Base-by-base conservation (phyloP, 2,888 invertebrate species). In the Aporophyla lueneburgensis region DNA sequence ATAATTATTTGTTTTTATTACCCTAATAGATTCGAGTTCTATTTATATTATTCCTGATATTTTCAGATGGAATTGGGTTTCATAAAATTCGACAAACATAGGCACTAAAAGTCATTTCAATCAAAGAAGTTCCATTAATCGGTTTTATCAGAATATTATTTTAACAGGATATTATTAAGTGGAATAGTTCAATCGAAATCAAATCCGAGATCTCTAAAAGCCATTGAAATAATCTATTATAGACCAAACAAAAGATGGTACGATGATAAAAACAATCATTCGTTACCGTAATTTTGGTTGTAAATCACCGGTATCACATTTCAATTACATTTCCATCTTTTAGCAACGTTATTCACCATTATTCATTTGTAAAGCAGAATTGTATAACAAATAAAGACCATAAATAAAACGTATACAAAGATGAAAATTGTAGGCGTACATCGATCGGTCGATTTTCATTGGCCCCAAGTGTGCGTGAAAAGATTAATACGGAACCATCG, bases 401-500 rank as follows among this genome's bases (percentile, higher is more conserved):
- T 86, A 80, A 86, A 86, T 88, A 84, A 86, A 81, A 78, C 63
- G 54, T 53, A 70, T 74, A 69, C 73, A 77, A 71, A 71, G 73
- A 83, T 73, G 61, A 77, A 74, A 78, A 75, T 70, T 84, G 72
- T 81, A 76, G 54, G 53, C 61, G 71, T 53, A 46, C 27, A 76
- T 73, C 73, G 68, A 76, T 72, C 66, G 71, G 66, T 56, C 51
- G 49, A 67, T 79, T 74, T 80, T 74, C 76, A 46, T 74, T 76
- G 83, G 77, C 72, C 80, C 43, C 63, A 40, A 78, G 72, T 78
- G 83, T 79, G 76, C 81, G 24, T 62, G 33, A 51, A 73, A 76
- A 76, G 87, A 87, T 89, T 78, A 73, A 88, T 87, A 83, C 72
- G 71, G 83, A 73, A 81, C 82, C 82, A 76, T 79, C 54, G 81